phyloP scores from a whole-genome alignment of 2,113 vertebrate species.

The Rhynchomys soricoides region DNA sequence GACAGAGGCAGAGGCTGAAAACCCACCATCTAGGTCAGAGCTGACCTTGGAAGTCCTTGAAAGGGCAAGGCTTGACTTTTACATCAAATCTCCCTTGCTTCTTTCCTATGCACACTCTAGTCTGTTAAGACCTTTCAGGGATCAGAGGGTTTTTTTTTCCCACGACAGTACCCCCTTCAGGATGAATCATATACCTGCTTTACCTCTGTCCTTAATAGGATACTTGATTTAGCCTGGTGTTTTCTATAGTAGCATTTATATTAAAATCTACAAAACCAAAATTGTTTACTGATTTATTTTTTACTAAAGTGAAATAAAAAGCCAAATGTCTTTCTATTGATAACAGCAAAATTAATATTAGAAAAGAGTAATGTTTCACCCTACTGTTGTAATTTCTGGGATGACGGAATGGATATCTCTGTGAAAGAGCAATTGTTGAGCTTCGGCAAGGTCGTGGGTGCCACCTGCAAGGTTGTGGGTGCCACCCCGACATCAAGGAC shows the following conservation, averaged over 20 bases:
- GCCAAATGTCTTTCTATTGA: not conserved
- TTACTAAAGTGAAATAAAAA: constrained; percentile 15
- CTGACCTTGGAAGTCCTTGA: not conserved
- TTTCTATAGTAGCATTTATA: not conserved
- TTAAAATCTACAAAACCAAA: not conserved
- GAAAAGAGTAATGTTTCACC: constrained; percentile 25
- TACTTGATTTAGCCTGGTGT: not conserved
- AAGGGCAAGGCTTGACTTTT: not conserved
- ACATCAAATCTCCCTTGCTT: not conserved
- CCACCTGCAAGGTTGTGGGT: not conserved
- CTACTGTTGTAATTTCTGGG: not conserved
- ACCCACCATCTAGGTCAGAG: not conserved
- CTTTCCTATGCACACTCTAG: fast-evolving
- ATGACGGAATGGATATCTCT: not conserved
- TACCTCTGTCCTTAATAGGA: not conserved
- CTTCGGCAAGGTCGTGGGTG: not conserved
- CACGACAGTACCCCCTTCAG: not conserved
- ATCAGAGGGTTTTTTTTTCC: not conserved
- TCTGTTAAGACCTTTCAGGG: not conserved
- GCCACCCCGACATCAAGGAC: too few species aligned
- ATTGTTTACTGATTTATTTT: not conserved
- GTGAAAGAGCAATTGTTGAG: not conserved
- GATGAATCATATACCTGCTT: not conserved
- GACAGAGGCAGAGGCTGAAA: not conserved
- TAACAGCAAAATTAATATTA: not conserved